A percentile compares a stretch with the other conserved stretches of the same genome.
Conservation (phyloP, 2,113 vertebrate genomes). For the Scolopax mira region DNA sequence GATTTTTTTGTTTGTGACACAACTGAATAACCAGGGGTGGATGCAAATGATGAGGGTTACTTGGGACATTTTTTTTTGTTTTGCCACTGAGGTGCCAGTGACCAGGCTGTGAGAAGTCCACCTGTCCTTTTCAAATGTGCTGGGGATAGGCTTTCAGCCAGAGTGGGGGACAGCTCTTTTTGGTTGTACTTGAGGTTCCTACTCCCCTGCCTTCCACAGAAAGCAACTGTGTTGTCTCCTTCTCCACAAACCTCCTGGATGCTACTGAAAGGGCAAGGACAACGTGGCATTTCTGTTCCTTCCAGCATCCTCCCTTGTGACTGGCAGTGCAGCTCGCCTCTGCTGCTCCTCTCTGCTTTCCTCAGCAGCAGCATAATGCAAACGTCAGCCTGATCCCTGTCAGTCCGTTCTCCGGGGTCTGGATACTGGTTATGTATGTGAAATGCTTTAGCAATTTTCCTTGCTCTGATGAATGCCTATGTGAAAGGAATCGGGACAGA, state of each 20-base stretch:
- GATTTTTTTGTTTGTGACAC: neutral
- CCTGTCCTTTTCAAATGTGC: neutral
- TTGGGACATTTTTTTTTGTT: neutral
- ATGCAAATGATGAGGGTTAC: neutral
- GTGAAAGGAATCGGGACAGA: neutral
- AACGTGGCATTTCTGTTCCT: neutral
- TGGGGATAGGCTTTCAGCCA: neutral
- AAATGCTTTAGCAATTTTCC: conserved; percentile 38
- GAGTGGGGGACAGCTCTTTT: neutral
- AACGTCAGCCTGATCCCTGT: neutral
- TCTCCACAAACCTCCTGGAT: neutral
- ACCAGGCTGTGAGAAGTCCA: neutral
- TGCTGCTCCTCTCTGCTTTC: neutral
- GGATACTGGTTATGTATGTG: neutral
- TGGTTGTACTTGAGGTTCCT: neutral
- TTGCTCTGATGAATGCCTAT: conserved; percentile 8
- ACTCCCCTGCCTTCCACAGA: neutral
- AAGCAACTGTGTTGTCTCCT: neutral
- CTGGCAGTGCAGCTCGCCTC: neutral
- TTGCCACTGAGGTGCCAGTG: neutral
- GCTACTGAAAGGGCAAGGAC: neutral
- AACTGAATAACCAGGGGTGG: neutral
- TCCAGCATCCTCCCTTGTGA: neutral
- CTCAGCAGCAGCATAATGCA: neutral
- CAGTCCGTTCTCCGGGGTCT: neutral